Conservation (phyloP, 2,113 vertebrate genomes). For the Psammodynastes pulverulentus region DNA sequence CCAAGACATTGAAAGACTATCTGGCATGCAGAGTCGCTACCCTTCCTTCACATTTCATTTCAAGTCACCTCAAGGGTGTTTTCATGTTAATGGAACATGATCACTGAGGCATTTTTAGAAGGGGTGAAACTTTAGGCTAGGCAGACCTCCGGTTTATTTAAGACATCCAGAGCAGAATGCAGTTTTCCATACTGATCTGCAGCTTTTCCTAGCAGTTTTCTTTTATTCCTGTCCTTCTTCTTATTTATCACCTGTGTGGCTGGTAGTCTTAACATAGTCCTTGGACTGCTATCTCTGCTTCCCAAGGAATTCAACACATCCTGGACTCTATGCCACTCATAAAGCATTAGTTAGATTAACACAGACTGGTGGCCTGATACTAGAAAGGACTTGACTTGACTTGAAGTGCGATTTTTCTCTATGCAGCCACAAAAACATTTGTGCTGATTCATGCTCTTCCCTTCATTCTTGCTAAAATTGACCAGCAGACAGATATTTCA, state of each 20-base stretch:
- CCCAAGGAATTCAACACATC: neutral
- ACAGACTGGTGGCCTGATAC: neutral
- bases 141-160: neutral
- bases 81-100: constrained; percentile 10
- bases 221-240: neutral
- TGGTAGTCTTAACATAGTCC: neutral
- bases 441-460: neutral
- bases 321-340: neutral
- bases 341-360: neutral
- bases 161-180: neutral
- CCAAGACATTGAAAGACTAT: constrained; percentile 32
- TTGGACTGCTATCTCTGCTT: too few relatives aligned
- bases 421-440: neutral
- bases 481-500: neutral
- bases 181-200: neutral
- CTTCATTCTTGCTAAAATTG: neutral
- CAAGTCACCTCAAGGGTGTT: neutral
- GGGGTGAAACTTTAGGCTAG: neutral
- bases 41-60: neutral
- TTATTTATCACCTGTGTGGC: too few relatives aligned
- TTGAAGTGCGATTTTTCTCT: neutral
- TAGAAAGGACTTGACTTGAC: neutral
- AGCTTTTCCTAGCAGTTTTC: neutral
- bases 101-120: neutral
- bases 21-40: neutral